Conservation (phyloP, 2,113 vertebrate species). For the Vimba vimba region DNA sequence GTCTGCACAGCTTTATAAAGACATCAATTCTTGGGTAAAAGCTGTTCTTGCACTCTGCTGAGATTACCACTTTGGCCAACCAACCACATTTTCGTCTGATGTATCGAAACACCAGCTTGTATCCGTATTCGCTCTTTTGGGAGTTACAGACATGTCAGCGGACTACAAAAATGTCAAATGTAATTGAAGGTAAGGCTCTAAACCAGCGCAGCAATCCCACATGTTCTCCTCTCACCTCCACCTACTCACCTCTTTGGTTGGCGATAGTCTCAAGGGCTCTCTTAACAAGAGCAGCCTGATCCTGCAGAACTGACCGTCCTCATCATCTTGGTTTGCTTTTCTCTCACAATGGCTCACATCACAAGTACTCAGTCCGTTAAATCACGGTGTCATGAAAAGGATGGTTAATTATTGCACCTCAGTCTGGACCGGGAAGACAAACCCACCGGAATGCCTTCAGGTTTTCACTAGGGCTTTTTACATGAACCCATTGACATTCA, state of each 20-base stretch:
- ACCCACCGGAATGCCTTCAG: constrained; percentile 12
- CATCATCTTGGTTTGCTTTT: neutral
- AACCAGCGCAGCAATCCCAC: constrained; percentile 5
- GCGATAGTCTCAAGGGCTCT: constrained; percentile 8
- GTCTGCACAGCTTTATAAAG: neutral
- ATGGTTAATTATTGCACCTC: constrained; percentile 43
- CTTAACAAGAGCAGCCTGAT: constrained; percentile 30
- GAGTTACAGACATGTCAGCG: constrained; percentile 22
- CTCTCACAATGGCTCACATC: neutral
- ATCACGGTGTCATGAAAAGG: constrained; percentile 6
- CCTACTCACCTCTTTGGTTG: constrained; percentile 26
- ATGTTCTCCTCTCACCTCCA: constrained; percentile 8
- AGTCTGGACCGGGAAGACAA: constrained; percentile 5
- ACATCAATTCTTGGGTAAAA: constrained; percentile 8
- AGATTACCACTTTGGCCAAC: neutral
- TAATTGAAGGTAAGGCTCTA: constrained; percentile 25
- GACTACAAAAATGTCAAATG: constrained; percentile 23
- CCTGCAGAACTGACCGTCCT: constrained; percentile 25
- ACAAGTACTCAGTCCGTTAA: neutral
- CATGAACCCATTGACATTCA: constrained; percentile 53
- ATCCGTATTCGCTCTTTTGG: neutral
- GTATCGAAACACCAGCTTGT: neutral
- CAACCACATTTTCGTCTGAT: neutral
- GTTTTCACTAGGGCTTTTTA: neutral
- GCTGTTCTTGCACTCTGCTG: neutral